Evolutionary conservation across 1,140 invertebrate genomes (phyloP).

Genomic region (Brevipalpus yothersi): DNA sequence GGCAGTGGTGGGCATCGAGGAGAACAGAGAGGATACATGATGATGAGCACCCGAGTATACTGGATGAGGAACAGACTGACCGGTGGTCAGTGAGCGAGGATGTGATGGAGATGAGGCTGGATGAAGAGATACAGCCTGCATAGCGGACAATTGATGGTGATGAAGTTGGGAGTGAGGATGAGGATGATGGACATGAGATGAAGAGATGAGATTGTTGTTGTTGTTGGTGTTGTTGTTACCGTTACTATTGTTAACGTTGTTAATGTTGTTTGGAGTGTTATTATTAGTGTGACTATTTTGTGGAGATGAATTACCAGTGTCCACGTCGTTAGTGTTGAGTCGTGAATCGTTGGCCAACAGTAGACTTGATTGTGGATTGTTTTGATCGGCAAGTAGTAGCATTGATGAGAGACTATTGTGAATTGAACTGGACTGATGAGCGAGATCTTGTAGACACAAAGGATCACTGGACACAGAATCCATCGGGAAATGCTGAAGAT

Average conservation of each 20-base stretch:
- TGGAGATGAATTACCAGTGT: not conserved
- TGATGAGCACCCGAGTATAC: not conserved
- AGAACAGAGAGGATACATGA: not conserved
- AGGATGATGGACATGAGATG: not conserved
- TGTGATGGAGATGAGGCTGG: no score
- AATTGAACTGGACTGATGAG: not conserved
- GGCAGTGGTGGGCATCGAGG: not conserved
- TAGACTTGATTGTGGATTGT: not conserved
- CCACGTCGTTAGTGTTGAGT: not conserved
- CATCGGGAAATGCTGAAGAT: not conserved
- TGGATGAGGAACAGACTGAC: not conserved
- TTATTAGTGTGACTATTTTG: not conserved
- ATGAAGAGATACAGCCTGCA: not conserved
- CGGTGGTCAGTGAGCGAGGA: not conserved
- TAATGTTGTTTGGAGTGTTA: not conserved
- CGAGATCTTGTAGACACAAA: not conserved
- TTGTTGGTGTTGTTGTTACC: not conserved
- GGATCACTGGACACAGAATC: not conserved
- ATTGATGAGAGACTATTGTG: not conserved
- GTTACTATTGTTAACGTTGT: not conserved
- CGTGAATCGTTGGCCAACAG: not conserved
- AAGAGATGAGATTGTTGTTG: not conserved
- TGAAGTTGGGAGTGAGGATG: not conserved
- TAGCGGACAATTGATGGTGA: not conserved
- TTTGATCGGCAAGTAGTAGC: not conserved